Evolutionary conservation across 2,888 invertebrate species (phyloP).

Genomic region (Macaria notata): DNA sequence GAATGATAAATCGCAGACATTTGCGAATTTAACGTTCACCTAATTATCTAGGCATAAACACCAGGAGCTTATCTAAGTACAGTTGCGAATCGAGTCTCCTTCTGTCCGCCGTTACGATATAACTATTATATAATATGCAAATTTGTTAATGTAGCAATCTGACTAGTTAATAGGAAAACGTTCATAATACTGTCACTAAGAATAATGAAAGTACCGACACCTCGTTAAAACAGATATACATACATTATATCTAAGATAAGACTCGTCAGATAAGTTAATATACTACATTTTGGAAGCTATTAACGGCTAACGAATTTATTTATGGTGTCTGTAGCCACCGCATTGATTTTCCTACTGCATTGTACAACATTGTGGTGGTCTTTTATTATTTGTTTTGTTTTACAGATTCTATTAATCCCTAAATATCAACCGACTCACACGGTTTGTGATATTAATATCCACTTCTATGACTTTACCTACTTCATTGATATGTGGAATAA

Average conservation of each 20-base stretch:
- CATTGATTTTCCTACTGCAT: slow-evolving; percentile 54
- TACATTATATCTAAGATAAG: background rate
- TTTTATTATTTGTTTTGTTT: slow-evolving; percentile 61
- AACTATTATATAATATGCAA: slow-evolving; percentile 37
- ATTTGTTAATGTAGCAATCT: slow-evolving; percentile 37
- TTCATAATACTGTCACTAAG: slow-evolving; percentile 31
- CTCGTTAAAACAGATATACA: background rate
- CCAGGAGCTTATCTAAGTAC: slow-evolving; percentile 40
- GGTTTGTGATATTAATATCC: slow-evolving; percentile 56
- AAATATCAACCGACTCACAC: slow-evolving; percentile 63
- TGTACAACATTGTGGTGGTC: slow-evolving; percentile 71
- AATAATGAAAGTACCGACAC: slow-evolving; percentile 3
- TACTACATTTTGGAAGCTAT: slow-evolving; percentile 8
- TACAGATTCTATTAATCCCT: slow-evolving; percentile 65
- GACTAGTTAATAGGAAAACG: slow-evolving; percentile 36
- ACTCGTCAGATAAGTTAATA: background rate
- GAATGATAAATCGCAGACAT: slow-evolving; percentile 40
- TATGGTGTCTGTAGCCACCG: slow-evolving; percentile 63
- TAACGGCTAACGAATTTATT: slow-evolving; percentile 41
- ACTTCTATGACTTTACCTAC: slow-evolving; percentile 44
- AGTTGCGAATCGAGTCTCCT: slow-evolving; percentile 42
- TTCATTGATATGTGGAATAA: slow-evolving; percentile 54
- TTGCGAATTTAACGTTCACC: too few relatives aligned
- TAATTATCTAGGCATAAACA: too few relatives aligned
- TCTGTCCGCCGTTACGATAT: slow-evolving; percentile 34